These are phyloP conservation scores for Melanaphis sacchari DNA, from an alignment of 1,140 invertebrate species.

Conservation along the genomic window DNA sequence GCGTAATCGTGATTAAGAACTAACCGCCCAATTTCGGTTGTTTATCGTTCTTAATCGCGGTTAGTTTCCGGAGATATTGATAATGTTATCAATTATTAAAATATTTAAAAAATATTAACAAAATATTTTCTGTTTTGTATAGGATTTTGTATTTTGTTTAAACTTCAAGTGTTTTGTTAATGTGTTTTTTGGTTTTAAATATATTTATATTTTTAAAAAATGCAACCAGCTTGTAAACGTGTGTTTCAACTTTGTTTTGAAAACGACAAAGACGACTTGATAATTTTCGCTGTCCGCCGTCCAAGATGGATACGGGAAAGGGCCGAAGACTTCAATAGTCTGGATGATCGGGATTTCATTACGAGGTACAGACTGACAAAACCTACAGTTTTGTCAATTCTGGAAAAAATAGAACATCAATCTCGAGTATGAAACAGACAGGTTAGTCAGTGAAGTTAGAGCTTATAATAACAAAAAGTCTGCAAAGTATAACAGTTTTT, in stretches of 20 bases:
- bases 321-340: neutral
- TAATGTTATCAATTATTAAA: conserved; percentile 25
- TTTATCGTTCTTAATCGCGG: neutral
- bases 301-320: conserved; percentile 18
- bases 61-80: neutral
- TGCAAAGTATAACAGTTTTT: conserved; percentile 24
- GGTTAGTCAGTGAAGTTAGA: conserved; percentile 27
- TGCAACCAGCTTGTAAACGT: conserved; percentile 3
- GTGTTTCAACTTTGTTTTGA: neutral
- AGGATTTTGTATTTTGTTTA: neutral
- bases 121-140: neutral
- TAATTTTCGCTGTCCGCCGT: neutral
- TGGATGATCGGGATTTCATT: conserved; percentile 9
- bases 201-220: conserved; percentile 27
- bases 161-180: neutral
- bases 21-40: neutral
- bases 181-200: conserved; percentile 4
- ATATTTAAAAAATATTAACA: conserved; percentile 29
- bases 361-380: conserved; percentile 29
- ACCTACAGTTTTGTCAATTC: conserved; percentile 10
- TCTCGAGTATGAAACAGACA: conserved; percentile 24
- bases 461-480: conserved; percentile 25
- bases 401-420: conserved; percentile 12
- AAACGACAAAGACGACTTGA: neutral
- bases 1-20: neutral